Base-by-base conservation (phyloP, 2,797 vertebrate species). In the Austrolebias charrua region DNA sequence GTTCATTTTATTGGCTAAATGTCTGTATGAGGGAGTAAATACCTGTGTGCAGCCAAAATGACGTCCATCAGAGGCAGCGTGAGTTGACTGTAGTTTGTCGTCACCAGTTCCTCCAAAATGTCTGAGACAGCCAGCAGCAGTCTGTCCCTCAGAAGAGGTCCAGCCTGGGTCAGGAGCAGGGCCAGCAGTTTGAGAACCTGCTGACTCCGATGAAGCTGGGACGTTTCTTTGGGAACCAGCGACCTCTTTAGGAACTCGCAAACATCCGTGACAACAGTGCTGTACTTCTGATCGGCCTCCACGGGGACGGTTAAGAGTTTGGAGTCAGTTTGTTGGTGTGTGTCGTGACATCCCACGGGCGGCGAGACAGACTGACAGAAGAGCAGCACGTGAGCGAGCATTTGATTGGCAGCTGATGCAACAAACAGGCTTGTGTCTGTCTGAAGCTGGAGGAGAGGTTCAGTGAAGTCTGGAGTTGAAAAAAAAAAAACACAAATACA, bases 341-440 rank as follows among this genome's bases (percentile, higher is more conserved):
- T 5, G 18, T 13, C 58, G 16, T 6, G 63, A 58, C 35, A 0
- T 8, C 61, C 48, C 11, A 55, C 61, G 18, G 76, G 60, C 0
- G 50, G 58, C 14, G 38, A 13, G 38, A 24, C 45, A 1, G 76
- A 53, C 76, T 57, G 92, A 11, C 88, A 90, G 74, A 91, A 78
- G 61, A 87, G 86, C 57, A 98, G 88, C 55, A 94, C 0, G 45
- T 94, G 91, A 63, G 91, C 93, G 18, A 98, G 91, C 66, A 94
- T 89, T 62, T 93, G 92, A 80, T 86, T 93, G 60, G 94, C 94
- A 7, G 95, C 93, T 0, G 95, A 94, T 20, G 95, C 93, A 35
- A 98, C 94, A 50, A 98, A 98, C 3, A 98, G 80, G 82, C 97
- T 98, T 49, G 92, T 35, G 69, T 98, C 97, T 1, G 84, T 93